phyloP scores from a whole-genome alignment of 2,797 vertebrate genomes.

The Fundulus diaphanus region DNA sequence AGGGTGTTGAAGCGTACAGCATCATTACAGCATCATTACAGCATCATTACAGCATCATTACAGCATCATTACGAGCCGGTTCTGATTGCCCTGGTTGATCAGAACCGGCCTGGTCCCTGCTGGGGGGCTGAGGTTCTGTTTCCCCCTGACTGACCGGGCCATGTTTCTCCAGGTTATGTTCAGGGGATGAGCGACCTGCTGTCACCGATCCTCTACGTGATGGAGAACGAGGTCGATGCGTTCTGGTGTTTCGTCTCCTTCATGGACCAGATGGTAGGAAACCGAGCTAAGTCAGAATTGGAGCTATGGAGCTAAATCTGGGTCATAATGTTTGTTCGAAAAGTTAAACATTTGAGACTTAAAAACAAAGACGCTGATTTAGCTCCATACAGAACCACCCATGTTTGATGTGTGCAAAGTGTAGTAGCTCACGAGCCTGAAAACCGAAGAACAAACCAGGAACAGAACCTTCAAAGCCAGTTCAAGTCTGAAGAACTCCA shows the following conservation, averaged over 20 bases:
- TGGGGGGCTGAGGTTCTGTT: not conserved
- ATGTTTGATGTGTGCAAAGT: not conserved
- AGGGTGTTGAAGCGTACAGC: not conserved
- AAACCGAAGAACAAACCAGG: no score
- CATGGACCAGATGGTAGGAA: conserved; percentile 95
- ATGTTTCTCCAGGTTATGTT: conserved; percentile 86
- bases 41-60: no score
- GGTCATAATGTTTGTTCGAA: no score
- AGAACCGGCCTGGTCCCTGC: not conserved
- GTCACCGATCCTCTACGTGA: conserved; percentile 92
- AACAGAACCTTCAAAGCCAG: no score
- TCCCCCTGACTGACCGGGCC: not conserved
- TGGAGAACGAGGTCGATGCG: conserved; percentile 97
- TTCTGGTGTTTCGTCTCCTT: conserved; percentile 97
- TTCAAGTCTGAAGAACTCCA: no score
- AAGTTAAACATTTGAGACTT: no score
- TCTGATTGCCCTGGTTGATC: not conserved
- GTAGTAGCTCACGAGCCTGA: not conserved
- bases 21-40: no score
- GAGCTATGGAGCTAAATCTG: no score
- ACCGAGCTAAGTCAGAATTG: not conserved
- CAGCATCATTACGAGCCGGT: not conserved
- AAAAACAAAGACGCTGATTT: no score
- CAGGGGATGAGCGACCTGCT: conserved; percentile 98
- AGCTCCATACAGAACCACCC: no score